phyloP scores from a whole-genome alignment of 2,888 invertebrate genomes.

The Drosophila suboccidentalis region DNA sequence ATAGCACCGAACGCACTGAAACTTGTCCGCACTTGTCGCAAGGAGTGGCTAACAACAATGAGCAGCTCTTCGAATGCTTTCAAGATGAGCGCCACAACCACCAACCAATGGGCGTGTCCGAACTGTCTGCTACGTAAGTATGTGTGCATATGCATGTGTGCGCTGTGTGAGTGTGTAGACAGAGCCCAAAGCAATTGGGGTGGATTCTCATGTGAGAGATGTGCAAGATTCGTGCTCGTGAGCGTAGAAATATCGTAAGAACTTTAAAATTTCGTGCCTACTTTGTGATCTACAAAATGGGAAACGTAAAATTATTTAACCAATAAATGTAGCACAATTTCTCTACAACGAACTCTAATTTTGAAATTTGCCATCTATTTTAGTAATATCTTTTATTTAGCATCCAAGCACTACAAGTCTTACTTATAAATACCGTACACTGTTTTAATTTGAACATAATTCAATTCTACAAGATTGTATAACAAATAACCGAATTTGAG shows the following conservation, averaged over 20 bases:
- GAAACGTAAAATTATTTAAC: not conserved
- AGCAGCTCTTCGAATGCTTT: conserved; percentile 39
- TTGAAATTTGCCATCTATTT: too few relatives aligned
- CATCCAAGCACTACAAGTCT: too few relatives aligned
- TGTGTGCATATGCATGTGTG: conserved; percentile 13
- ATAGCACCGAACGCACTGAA: conserved; percentile 85
- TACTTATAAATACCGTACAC: too few relatives aligned
- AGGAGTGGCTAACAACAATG: conserved; percentile 81
- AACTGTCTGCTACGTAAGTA: conserved; percentile 4
- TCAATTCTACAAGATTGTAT: too few relatives aligned
- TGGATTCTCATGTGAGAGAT: conserved; percentile 39
- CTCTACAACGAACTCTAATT: too few relatives aligned
- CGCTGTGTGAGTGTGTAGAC: conserved; percentile 14
- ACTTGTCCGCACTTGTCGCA: conserved; percentile 66
- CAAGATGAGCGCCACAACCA: conserved; percentile 60
- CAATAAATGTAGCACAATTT: not conserved
- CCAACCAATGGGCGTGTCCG: conserved; percentile 50
- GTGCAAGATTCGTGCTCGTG: conserved; percentile 39
- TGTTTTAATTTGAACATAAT: too few relatives aligned
- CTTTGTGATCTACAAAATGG: not conserved
- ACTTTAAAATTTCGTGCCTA: not conserved
- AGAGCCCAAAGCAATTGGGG: conserved; percentile 33
- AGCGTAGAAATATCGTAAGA: conserved; percentile 10
- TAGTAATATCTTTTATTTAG: too few relatives aligned
- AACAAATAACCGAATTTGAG: too few relatives aligned